Evolutionary conservation across 2,797 vertebrate genomes (phyloP), one percentile per base, ranked within the genome.

Genomic region (Rhinophrynus dorsalis): DNA sequence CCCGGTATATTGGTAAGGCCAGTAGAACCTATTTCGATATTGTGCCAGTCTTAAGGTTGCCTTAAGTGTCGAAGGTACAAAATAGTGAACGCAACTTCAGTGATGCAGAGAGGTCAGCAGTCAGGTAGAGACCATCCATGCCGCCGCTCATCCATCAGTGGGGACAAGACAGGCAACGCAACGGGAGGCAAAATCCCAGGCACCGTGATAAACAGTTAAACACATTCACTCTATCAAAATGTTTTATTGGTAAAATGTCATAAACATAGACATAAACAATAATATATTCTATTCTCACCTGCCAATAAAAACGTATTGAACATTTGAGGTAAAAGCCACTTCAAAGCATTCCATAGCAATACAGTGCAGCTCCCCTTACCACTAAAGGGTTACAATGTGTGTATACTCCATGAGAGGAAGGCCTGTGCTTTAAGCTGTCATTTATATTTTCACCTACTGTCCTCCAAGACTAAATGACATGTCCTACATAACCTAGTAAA

Each of bases 361-460:
- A 21, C 44, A 8, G 20, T 5, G n/a, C n/a, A n/a, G n/a, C n/a
- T n/a, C 50, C 27, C 17, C 50, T 5, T 8, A 17, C 9, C 51
- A 9, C 2, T 35, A 23, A 23, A 6, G 32, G 32, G 32, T 57
- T 57, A 57, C 23, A 45, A 13, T 11, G n/a, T 23, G 18, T 37
- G 32, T 15, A 33, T 33, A 57, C 12, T 33, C 33, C 54, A n/a
- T 37, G 54, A 57, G 54, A 23, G 33, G 5, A 5, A 5, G 54
- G 33, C 33, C 20, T n/a, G 32, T 37, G 54, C 54, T 57, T 37
- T 57, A 57, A 57, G 33, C 54, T 57, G 54, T 11, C 33, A 38
- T 57, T 57, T 57, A 57, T 57, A 57, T 33, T 57, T 57, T 38
- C 12, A 38, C 54, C 32, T 57, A 20, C 54, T 57, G 54, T 37